Percentiles rank a stretch among this genome's conserved stretches.
Conservation (phyloP, 2,113 vertebrate species). For the Vombatus ursinus region DNA sequence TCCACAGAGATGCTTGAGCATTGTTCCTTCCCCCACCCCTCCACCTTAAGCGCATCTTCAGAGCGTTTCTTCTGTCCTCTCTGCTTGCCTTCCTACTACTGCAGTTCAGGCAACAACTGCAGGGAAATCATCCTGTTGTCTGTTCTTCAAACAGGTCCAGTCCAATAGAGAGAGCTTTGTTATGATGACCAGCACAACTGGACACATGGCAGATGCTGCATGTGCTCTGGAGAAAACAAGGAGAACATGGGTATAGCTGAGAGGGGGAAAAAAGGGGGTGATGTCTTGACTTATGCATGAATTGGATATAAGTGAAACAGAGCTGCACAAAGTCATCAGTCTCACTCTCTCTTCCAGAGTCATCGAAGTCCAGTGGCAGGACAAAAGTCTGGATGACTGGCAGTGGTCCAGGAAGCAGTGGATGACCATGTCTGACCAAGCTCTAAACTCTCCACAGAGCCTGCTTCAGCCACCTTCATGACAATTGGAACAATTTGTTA, state of each 20-base stretch:
- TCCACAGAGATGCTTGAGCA: neutral
- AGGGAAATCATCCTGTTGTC: neutral
- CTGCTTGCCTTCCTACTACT: neutral
- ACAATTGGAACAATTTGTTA: neutral
- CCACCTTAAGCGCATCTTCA: neutral
- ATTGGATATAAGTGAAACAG: neutral
- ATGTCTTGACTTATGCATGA: neutral
- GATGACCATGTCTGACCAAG: neutral
- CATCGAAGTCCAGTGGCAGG: no score
- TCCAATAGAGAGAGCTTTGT: neutral
- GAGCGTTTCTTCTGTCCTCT: neutral
- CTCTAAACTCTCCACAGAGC: neutral
- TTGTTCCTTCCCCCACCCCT: neutral
- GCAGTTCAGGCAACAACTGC: neutral
- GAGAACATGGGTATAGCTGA: slow-evolving; percentile 28
- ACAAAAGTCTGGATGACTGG: neutral
- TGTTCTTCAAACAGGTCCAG: neutral
- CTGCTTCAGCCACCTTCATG: neutral
- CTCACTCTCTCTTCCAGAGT: neutral
- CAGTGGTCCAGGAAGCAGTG: neutral
- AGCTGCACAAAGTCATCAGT: neutral
- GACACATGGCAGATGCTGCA: neutral
- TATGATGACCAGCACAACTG: neutral
- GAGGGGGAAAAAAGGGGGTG: neutral
- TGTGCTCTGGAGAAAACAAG: neutral